Conservation (phyloP, 1,140 invertebrate species). For the Drosophila kepulauana region DNA sequence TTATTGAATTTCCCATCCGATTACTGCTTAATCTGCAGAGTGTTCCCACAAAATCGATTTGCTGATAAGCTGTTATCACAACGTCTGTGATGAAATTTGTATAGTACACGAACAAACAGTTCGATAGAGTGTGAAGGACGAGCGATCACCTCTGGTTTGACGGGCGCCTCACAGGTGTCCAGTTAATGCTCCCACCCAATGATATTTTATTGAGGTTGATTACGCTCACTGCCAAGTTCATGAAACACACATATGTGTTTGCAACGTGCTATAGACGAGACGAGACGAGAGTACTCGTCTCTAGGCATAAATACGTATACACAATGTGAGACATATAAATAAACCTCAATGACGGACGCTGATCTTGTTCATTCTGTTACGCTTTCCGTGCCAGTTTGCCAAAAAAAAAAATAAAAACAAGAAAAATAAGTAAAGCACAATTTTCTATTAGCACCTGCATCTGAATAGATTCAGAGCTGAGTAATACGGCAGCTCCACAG, state of each 20-base stretch:
- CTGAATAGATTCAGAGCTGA: conserved; percentile 42
- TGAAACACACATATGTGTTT: conserved; percentile 20
- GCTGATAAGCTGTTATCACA: conserved; percentile 48
- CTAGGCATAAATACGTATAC: conserved; percentile 6
- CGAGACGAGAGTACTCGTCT: conserved; percentile 3
- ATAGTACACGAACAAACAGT: neutral
- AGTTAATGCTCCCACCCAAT: neutral
- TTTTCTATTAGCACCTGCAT: conserved; percentile 39
- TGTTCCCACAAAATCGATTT: neutral
- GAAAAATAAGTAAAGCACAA: conserved; percentile 15
- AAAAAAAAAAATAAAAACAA: conserved; percentile 48
- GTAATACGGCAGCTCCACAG: neutral
- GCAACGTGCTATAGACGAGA: conserved; percentile 8
- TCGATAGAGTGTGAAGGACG: conserved; percentile 22
- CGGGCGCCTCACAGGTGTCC: conserved; percentile 24
- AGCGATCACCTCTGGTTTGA: conserved; percentile 15
- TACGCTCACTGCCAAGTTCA: conserved; percentile 49
- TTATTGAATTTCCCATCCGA: neutral
- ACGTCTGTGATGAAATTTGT: conserved; percentile 20
- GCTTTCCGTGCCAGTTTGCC: conserved; percentile 71
- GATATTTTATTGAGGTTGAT: conserved; percentile 21
- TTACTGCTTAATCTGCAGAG: conserved; percentile 9
- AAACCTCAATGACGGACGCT: conserved; percentile 71
- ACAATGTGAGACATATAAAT: conserved; percentile 60
- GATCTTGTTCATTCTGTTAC: conserved; percentile 58